Percentiles rank a stretch among this genome's conserved stretches.
These are phyloP conservation scores for Seira ritae DNA, from an alignment of 2,888 invertebrate species.

Conservation along the genomic window DNA sequence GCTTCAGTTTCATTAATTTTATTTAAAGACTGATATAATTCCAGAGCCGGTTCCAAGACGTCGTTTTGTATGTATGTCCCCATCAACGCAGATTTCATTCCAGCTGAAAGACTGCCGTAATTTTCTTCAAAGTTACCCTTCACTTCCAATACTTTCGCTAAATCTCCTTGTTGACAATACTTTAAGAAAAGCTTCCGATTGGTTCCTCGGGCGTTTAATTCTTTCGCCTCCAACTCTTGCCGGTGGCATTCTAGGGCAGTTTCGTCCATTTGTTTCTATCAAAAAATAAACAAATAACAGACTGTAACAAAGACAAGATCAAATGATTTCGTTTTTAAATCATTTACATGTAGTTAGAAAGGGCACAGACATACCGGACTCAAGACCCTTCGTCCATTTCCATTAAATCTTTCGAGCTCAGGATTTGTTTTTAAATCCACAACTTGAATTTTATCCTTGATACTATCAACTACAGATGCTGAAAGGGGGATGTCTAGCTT, in stretches of 20 bases:
- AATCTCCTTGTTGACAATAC: constrained; percentile 57
- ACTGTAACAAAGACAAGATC: no score
- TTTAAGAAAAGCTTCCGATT: constrained; percentile 63
- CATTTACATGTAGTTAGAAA: not conserved
- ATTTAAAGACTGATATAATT: constrained; percentile 10
- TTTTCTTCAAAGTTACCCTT: constrained; percentile 55
- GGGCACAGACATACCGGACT: not conserved
- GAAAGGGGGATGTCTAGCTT: constrained; percentile 16
- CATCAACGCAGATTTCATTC: constrained; percentile 61
- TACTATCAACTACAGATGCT: not conserved
- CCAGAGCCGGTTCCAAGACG: constrained; percentile 32
- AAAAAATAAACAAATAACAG: not conserved
- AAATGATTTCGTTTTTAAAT: not conserved
- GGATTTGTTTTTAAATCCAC: not conserved
- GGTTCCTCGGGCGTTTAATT: constrained; percentile 58
- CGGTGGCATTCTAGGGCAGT: constrained; percentile 56
- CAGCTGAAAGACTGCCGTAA: constrained; percentile 34
- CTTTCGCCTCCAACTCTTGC: constrained; percentile 56
- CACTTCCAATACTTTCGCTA: constrained; percentile 43
- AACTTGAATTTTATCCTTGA: not conserved
- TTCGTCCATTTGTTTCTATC: constrained; percentile 49
- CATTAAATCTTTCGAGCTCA: not conserved
- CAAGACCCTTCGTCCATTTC: not conserved
- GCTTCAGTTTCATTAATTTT: not conserved
- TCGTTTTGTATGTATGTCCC: constrained; percentile 43